Percentiles rank a stretch among this genome's conserved stretches.
Conservation (phyloP, 2,797 vertebrate genomes). For the Esox masquinongy region DNA sequence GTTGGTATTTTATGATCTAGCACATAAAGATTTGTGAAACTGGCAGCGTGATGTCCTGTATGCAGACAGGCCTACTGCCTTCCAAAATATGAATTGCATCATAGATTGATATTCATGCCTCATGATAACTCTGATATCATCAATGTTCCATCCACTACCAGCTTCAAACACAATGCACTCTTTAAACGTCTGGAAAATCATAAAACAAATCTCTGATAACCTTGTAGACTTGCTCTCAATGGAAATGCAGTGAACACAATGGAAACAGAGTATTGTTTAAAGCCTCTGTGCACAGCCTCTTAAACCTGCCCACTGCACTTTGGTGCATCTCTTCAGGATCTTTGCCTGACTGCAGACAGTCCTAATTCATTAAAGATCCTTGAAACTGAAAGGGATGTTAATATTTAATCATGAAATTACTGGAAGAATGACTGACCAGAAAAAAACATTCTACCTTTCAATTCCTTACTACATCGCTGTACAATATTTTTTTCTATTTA, state of each 20-base stretch:
- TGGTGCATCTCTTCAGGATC: constrained; percentile 15
- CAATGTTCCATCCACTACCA: neutral
- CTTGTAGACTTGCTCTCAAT: neutral
- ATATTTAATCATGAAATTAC: constrained; percentile 42
- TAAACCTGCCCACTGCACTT: constrained; percentile 30
- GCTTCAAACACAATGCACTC: neutral
- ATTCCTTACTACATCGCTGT: neutral
- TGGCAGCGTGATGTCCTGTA: neutral
- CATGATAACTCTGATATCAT: neutral
- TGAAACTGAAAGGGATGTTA: constrained; percentile 26
- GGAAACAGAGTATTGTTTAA: constrained; percentile 24
- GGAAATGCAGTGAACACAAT: constrained; percentile 25
- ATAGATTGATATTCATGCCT: neutral
- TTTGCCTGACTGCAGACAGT: constrained; percentile 35
- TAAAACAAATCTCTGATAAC: neutral
- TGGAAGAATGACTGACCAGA: constrained; percentile 10
- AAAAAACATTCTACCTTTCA: constrained; percentile 4
- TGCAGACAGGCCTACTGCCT: neutral
- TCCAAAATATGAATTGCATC: neutral
- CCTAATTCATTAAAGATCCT: constrained; percentile 42
- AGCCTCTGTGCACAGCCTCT: constrained; percentile 34
- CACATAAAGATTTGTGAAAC: too few relatives aligned
- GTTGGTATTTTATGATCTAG: too few relatives aligned
- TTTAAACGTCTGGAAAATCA: neutral
- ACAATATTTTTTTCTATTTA: constrained; percentile 3